These are phyloP conservation scores for Fistularia commersonii DNA, from an alignment of 2,797 vertebrate species.

Conservation along the genomic window DNA sequence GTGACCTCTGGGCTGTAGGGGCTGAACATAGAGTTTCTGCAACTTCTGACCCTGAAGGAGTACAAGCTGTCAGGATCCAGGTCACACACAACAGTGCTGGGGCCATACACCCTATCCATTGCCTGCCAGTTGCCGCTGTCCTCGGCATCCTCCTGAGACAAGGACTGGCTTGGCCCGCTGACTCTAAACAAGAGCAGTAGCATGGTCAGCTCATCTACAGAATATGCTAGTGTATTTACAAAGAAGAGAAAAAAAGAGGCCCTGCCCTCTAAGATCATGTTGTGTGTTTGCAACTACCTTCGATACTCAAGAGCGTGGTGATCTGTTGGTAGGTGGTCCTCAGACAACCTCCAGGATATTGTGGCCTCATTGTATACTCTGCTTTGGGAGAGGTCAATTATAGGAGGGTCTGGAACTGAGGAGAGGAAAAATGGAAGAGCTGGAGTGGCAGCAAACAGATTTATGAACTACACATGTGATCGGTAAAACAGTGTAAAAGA, in stretches of 20 bases:
- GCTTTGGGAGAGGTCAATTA: slow-evolving; percentile 85
- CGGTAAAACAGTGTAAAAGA: too few species aligned
- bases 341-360: slow-evolving; percentile 86
- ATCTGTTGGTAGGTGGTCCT: slow-evolving; percentile 82
- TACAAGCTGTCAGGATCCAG: slow-evolving; percentile 82
- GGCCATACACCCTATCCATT: slow-evolving; percentile 74
- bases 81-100: slow-evolving; percentile 79
- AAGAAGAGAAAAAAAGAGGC: too few species aligned
- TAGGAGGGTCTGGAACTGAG: slow-evolving; percentile 85
- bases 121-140: slow-evolving; percentile 73
- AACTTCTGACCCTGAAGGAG: slow-evolving; percentile 85
- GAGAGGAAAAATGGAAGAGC: not conserved
- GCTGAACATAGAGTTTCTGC: slow-evolving; percentile 83
- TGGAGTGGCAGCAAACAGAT: not conserved
- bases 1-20: slow-evolving; percentile 86
- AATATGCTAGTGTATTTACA: too few species aligned
- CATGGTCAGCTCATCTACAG: not conserved
- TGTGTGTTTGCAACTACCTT: slow-evolving; percentile 38
- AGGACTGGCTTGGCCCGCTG: slow-evolving; percentile 36
- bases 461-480: too few species aligned
- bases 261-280: not conserved
- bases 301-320: slow-evolving; percentile 87
- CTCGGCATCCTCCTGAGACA: slow-evolving; percentile 74
- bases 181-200: slow-evolving; percentile 31
- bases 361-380: slow-evolving; percentile 87